A percentile compares a stretch with the other conserved stretches of the same genome.
phyloP scores from a whole-genome alignment of 2,113 vertebrate genomes.

The Dicrurus megarhynchus region DNA sequence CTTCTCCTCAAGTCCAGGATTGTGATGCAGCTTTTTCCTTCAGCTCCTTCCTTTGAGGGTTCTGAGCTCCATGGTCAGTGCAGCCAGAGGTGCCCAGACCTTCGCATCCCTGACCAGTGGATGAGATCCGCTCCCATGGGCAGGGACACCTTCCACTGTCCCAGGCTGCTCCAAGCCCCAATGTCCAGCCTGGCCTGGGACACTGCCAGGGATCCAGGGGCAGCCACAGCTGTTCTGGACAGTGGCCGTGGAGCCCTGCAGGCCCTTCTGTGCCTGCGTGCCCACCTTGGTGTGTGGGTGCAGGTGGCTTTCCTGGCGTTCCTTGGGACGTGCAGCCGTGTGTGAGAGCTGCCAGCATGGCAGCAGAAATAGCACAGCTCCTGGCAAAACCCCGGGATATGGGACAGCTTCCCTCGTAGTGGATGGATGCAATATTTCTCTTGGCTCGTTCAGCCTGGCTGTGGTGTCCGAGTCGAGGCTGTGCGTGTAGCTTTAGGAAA shows the following conservation, averaged over 20 bases:
- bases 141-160: rapidly evolving
- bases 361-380: background rate
- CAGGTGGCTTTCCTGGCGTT: background rate
- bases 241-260: rapidly evolving
- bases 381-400: background rate
- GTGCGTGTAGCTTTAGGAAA: background rate
- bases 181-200: background rate
- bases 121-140: background rate
- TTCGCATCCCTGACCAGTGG: background rate
- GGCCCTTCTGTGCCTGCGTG: rapidly evolving
- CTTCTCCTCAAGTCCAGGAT: background rate
- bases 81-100: background rate
- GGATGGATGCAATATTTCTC: background rate
- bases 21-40: background rate
- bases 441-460: background rate
- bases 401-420: background rate
- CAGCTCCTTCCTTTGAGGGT: background rate
- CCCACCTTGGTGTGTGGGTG: background rate
- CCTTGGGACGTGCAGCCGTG: rapidly evolving
- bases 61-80: background rate
- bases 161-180: background rate
- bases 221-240: background rate
- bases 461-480: background rate
- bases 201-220: background rate
- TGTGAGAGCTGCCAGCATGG: background rate